Base-by-base conservation (phyloP, 2,113 vertebrate species). In the Calcarius ornatus region DNA sequence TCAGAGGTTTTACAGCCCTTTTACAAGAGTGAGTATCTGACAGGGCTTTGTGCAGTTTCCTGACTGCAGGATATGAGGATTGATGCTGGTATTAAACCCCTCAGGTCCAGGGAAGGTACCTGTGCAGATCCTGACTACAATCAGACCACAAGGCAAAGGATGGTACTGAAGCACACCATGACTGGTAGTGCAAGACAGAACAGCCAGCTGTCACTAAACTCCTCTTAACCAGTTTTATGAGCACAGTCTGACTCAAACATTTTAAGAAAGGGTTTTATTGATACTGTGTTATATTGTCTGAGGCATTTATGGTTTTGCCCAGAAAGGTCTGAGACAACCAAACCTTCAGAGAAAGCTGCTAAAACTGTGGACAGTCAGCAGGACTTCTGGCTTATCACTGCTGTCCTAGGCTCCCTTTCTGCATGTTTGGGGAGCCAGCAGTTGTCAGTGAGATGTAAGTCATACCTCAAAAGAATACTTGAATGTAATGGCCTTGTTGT, bases 391-490 rank as follows among this genome's bases (percentile, higher is more conserved):
- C 45, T 69, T 87, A 42, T 27, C 66, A 30, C 0, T 68, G 37
- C 48, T 48, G 66, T 82, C 70, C 59, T 53, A 56, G 20, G 50
- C 59, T 83, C 54, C 54, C 71, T 66, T 50, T 90, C 76, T 83
- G 63, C 47, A 66, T 81, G 71, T 90, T 92, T 42, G 63, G 47
- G 68, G 77, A 94, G 80, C 51, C 56, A 81, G 80, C 69, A 64
- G 51, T 86, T 88, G 72, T 35, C 68, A 83, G 60, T 43, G 64
- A 92, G 72, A 94, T 88, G 31, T 5, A 96, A 94, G 85, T 33
- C 65, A 72, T 57, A 59, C 81, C 91, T 94, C 78, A 87, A 30
- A 92, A 92, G 81, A 87, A 89, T 31, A 79, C 63, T 76, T 82
- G 54, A 91, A 87, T 50, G 59, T 35, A 65, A 57, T 65, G 30